A percentile compares a stretch with the other conserved stretches of the same genome.
Conservation (phyloP, 2,113 vertebrate species). For the Meleagris gallopavo region DNA sequence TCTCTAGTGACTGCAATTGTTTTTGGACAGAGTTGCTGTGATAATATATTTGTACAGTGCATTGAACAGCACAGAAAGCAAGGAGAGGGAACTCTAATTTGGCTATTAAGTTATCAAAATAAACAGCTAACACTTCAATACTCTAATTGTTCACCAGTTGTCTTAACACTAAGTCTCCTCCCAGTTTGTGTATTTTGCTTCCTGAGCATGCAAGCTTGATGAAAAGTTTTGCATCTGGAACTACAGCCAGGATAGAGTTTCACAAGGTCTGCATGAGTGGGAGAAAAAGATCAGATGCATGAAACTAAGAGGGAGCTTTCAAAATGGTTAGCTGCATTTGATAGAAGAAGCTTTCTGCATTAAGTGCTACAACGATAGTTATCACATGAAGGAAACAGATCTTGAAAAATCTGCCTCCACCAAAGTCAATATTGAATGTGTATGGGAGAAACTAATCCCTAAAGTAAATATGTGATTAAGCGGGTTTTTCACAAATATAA, state of each 20-base stretch:
- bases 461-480: conserved; percentile 59
- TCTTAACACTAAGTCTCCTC: not conserved
- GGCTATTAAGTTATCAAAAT: conserved; percentile 38
- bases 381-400: conserved; percentile 49
- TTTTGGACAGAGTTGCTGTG: not conserved
- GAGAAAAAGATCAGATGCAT: conserved; percentile 6
- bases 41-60: conserved; percentile 24
- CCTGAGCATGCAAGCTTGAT: not conserved
- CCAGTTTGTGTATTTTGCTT: not conserved
- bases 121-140: conserved; percentile 16
- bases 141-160: conserved; percentile 29
- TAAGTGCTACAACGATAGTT: conserved; percentile 16
- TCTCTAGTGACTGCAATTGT: not conserved
- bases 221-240: not conserved
- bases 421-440: conserved; percentile 59
- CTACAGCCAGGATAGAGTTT: not conserved
- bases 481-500: conserved; percentile 17
- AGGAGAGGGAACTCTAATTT: not conserved
- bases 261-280: not conserved
- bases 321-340: conserved; percentile 27
- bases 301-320: conserved; percentile 20
- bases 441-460: not conserved
- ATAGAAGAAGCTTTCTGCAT: conserved; percentile 3
- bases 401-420: not conserved
- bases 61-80: conserved; percentile 19